phyloP scores from a whole-genome alignment of 2,797 vertebrate species.

The Parambassis ranga region DNA sequence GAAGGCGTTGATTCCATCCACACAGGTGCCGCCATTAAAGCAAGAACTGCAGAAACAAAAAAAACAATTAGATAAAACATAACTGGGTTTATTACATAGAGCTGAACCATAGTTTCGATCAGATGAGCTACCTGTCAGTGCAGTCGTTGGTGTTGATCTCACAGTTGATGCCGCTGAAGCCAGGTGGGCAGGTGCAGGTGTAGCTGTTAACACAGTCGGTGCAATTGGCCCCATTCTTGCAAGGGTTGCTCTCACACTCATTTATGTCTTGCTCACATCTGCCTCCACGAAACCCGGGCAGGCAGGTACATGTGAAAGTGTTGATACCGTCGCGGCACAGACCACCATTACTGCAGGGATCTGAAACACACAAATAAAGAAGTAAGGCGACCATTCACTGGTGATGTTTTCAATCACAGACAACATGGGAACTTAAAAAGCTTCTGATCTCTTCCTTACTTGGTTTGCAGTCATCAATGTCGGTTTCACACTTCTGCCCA shows the following conservation, averaged over 20 bases:
- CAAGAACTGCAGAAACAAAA: conserved; percentile 85
- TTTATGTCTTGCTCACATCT: conserved; percentile 94
- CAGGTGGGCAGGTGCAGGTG: conserved; percentile 92
- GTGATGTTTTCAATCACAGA: background rate
- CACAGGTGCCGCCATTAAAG: conserved; percentile 93
- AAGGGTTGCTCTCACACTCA: conserved; percentile 94
- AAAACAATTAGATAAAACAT: background rate
- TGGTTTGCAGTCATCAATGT: conserved; percentile 88
- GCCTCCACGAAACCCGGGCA: conserved; percentile 88
- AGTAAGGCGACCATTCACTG: background rate
- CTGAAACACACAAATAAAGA: conserved; percentile 65
- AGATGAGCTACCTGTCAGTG: conserved; percentile 90
- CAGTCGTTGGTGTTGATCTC: conserved; percentile 97
- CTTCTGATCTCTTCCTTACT: conserved; percentile 78
- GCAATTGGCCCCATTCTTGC: conserved; percentile 93
- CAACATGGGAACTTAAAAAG: background rate
- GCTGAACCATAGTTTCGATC: background rate
- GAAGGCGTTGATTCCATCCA: conserved; percentile 96
- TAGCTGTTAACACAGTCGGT: conserved; percentile 96
- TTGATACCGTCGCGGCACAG: conserved; percentile 86
- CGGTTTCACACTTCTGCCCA: conserved; percentile 87
- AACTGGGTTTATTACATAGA: background rate
- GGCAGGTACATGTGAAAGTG: conserved; percentile 86
- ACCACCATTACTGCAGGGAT: conserved; percentile 93
- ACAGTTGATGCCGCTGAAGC: conserved; percentile 95